Evolutionary conservation across 2,888 invertebrate genomes (phyloP), one percentile per base, ranked within the genome.

Genomic region (Eumacrocentrus americanus): DNA sequence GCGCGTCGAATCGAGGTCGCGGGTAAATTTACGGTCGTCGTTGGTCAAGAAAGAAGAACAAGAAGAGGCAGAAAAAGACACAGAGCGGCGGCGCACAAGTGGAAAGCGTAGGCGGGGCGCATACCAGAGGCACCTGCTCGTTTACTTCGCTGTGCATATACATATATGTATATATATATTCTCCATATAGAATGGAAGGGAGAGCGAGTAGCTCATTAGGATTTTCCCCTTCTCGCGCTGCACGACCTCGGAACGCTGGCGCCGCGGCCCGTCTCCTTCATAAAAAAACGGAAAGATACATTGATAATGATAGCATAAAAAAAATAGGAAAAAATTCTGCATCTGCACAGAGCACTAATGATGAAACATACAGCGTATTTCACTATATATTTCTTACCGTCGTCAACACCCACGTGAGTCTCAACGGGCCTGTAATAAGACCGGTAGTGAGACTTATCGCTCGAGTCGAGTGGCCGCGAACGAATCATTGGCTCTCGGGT

Each of bases 81-180:
- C 29, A 14, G 9, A 40, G 14, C 38, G 40, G 25, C 40, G 38
- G 40, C 34, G 37, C 25, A 55, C 67, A 67, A 70, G 71, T 70
- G 67, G 70, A 72, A 72, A 73, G 76, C 75, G 77, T 77, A 73
- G 77, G 77, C 75, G 77, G 75, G 71, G 72, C 72, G 67, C 75
- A 75, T 76, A 75, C 74, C 75, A 73, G 69, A 74, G 72, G 76
- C 77, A 77, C 77, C 77, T 77, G 76, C 75, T 76, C 73, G 71
- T 72, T 74, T 74, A 71, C 72, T 69, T 72, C 69, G 67, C 68
- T 12, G 46, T 25, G 58, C 34, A 35, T 50, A 35, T 11, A 50
- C 29, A 53, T 53, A 42, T 14, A 40, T 7, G 16, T 53, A 25
- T 22, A 52, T 40, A 25, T 52, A 23, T 3, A 1, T 23, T 11